These are phyloP conservation scores for Silurus meridionalis DNA, from an alignment of 2,113 vertebrate species.

Conservation along the genomic window DNA sequence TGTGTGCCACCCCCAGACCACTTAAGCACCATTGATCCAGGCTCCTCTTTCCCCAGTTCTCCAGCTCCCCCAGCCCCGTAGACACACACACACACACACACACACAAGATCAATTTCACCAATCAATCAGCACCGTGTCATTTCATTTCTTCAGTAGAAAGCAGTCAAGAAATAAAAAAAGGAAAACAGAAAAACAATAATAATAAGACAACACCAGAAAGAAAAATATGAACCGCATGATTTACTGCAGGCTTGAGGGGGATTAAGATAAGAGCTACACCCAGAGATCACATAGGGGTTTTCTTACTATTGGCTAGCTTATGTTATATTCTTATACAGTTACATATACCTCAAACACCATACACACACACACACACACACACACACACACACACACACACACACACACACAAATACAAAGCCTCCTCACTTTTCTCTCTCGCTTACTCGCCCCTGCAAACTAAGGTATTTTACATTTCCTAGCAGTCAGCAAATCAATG, in stretches of 20 bases:
- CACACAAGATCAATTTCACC: conserved; percentile 70
- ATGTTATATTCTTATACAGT: conserved; percentile 2
- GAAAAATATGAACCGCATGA: neutral
- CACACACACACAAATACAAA: conserved; percentile 21
- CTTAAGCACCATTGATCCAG: conserved; percentile 50
- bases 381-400: conserved; percentile 17
- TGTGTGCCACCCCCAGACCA: conserved; percentile 23
- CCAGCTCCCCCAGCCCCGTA: conserved; percentile 54
- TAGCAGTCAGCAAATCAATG: conserved; percentile 77
- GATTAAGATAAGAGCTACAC: neutral
- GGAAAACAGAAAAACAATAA: neutral
- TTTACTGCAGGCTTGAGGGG: neutral
- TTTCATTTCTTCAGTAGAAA: conserved; percentile 55
- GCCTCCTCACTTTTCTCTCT: conserved; percentile 30
- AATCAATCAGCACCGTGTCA: conserved; percentile 71
- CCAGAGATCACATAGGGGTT: conserved; percentile 9
- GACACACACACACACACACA: conserved; percentile 38
- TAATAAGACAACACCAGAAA: neutral
- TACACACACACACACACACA: conserved; percentile 55
- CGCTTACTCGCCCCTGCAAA: conserved; percentile 60
- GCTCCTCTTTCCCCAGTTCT: conserved; percentile 46
- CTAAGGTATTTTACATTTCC: conserved; percentile 77
- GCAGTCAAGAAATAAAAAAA: neutral
- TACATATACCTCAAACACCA: conserved; percentile 22
- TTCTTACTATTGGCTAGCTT: conserved; percentile 8